These are phyloP conservation scores for Notamacropus eugenii DNA, from an alignment of 2,797 vertebrate species.

Conservation along the genomic window DNA sequence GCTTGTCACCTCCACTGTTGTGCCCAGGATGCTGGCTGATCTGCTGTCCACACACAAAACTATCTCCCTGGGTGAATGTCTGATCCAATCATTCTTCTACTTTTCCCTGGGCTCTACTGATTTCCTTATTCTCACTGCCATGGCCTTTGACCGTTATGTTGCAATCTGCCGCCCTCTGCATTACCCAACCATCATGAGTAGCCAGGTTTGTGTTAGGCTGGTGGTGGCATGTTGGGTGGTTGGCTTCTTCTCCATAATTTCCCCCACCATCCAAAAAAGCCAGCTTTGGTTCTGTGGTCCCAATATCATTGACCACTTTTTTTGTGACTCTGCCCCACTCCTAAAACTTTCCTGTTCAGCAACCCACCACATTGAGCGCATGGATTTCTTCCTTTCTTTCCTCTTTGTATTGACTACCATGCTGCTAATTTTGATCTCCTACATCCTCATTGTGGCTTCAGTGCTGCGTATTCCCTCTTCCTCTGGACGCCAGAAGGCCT, in stretches of 20 bases:
- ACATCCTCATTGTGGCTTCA: neutral
- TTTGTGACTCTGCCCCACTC: conserved; percentile 55
- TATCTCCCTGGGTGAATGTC: conserved; percentile 30
- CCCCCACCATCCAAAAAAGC: conserved; percentile 36
- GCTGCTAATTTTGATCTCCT: conserved; percentile 46
- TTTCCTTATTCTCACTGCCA: conserved; percentile 52
- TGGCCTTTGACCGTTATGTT: conserved; percentile 5
- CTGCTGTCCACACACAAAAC: conserved; percentile 16
- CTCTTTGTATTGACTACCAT: conserved; percentile 54
- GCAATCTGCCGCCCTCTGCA: conserved; percentile 32
- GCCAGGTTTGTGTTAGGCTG: conserved; percentile 37
- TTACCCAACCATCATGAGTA: conserved; percentile 28
- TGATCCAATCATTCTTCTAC: conserved; percentile 59
- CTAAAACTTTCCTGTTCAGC: conserved; percentile 54
- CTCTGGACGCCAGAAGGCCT: conserved; percentile 49
- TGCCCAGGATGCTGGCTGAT: conserved; percentile 59
- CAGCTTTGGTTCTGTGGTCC: conserved; percentile 47
- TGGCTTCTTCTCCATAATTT: conserved; percentile 11
- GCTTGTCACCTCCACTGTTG: conserved; percentile 55
- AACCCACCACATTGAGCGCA: neutral
- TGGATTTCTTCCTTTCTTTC: conserved; percentile 56
- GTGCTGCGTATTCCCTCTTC: conserved; percentile 38
- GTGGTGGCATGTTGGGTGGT: conserved; percentile 22
- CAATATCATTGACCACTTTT: conserved; percentile 32
- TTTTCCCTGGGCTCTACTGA: conserved; percentile 61